A percentile compares a stretch with the other conserved stretches of the same genome.
Evolutionary conservation across 30 jellyfish, hydroid and myxozoan species (phyloP).

Genomic region (Catostylus mosaicus): DNA sequence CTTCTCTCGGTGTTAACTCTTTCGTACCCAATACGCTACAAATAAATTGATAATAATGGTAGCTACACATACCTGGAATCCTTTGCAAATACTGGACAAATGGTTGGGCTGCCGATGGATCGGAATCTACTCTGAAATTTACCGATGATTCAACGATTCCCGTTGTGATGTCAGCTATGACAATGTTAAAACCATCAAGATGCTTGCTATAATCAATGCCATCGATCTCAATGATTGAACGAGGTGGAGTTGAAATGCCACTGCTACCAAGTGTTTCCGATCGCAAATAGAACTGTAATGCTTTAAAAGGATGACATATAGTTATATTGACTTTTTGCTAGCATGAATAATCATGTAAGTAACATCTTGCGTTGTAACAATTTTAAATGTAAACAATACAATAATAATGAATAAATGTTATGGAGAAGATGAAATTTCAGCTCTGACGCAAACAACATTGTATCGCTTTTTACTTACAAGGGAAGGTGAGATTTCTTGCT

Average conservation of each 20-base stretch:
- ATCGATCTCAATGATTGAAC: constrained; percentile 68
- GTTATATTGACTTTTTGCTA: too few relatives aligned
- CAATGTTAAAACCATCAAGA: constrained; percentile 79
- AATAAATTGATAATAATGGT: too few relatives aligned
- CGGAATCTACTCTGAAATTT: constrained; percentile 82
- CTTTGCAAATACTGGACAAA: constrained; percentile 26
- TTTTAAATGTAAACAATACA: too few relatives aligned
- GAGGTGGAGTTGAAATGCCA: constrained; percentile 84
- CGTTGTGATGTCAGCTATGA: constrained; percentile 39
- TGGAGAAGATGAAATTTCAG: too few relatives aligned
- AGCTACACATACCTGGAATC: constrained; percentile 55
- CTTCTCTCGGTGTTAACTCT: too few relatives aligned
- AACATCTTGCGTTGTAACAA: neutral
- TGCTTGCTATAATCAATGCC: constrained; percentile 81
- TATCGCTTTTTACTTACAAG: constrained; percentile 53
- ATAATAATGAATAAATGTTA: too few relatives aligned
- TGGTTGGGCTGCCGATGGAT: constrained; percentile 54
- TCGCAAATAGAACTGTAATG: constrained; percentile 56
- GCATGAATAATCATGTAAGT: neutral
- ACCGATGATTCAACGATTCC: constrained; percentile 76
- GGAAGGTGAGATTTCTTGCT: constrained; percentile 71
- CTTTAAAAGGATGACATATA: constrained; percentile 36
- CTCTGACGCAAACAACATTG: too few relatives aligned
- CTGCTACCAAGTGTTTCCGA: constrained; percentile 89
- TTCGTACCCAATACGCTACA: too few relatives aligned